These are phyloP conservation scores for Gryllus longicercus DNA, from an alignment of 2,888 invertebrate species.

Conservation along the genomic window DNA sequence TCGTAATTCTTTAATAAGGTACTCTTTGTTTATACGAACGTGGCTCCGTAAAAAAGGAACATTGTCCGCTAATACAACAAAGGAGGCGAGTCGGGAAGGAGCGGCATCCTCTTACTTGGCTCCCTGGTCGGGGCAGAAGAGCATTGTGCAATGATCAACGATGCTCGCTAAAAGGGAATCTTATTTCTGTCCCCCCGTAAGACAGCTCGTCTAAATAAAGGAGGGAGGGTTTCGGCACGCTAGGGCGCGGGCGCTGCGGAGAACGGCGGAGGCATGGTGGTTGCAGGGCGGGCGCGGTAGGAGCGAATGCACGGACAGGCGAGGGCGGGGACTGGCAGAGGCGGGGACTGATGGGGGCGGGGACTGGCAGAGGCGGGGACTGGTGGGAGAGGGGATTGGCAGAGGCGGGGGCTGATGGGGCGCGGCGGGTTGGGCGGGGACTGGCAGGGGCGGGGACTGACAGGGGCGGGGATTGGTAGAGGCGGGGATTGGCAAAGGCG, in stretches of 20 bases:
- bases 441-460: no score
- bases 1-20: slow-evolving; percentile 17
- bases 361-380: no score
- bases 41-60: not conserved
- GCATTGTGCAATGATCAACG: slow-evolving; percentile 8
- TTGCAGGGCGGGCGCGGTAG: no score
- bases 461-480: no score
- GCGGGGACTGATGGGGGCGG: no score
- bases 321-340: no score
- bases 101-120: not conserved
- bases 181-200: not conserved
- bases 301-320: no score
- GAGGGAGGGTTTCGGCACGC: not conserved
- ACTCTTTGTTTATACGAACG: slow-evolving; percentile 1
- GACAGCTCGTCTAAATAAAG: not conserved
- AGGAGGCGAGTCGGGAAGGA: not conserved
- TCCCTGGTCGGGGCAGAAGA: not conserved
- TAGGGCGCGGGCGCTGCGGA: not conserved
- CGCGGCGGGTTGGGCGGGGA: no score
- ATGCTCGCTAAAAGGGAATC: not conserved
- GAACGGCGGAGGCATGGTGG: no score
- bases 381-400: no score
- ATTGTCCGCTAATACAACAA: slow-evolving; percentile 1
- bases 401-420: no score
- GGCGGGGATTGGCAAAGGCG: no score